Evolutionary conservation across 2,888 invertebrate species (phyloP).

Genomic region (Cantharis nigra): DNA sequence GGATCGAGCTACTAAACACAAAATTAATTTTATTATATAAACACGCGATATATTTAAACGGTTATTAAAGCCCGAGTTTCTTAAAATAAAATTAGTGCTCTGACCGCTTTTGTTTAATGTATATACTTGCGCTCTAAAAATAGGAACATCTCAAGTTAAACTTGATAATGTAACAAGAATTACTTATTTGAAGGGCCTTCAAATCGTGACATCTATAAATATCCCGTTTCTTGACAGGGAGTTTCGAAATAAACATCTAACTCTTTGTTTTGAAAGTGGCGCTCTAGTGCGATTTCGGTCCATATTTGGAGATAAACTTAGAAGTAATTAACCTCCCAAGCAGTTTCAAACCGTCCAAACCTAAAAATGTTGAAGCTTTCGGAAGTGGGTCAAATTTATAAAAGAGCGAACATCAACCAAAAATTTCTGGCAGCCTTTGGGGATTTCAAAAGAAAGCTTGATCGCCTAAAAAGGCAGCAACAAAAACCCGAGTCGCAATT

Average conservation of each 20-base stretch:
- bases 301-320: background rate
- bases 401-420: background rate
- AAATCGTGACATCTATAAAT: background rate
- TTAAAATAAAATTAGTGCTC: background rate
- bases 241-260: background rate
- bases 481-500: background rate
- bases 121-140: background rate
- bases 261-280: background rate
- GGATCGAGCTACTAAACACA: background rate
- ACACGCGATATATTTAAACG: background rate
- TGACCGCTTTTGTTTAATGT: background rate
- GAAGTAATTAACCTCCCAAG: background rate
- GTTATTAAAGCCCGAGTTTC: background rate
- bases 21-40: background rate
- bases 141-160: background rate
- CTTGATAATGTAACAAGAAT: background rate
- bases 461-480: background rate
- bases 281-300: background rate
- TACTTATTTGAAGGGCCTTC: background rate
- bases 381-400: background rate
- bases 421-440: background rate
- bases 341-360: background rate
- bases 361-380: background rate
- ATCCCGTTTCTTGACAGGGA: background rate
- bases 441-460: background rate